A percentile compares a stretch with the other conserved stretches of the same genome.
phyloP scores from a whole-genome alignment of 2,113 vertebrate species.

The Dromas ardeola region DNA sequence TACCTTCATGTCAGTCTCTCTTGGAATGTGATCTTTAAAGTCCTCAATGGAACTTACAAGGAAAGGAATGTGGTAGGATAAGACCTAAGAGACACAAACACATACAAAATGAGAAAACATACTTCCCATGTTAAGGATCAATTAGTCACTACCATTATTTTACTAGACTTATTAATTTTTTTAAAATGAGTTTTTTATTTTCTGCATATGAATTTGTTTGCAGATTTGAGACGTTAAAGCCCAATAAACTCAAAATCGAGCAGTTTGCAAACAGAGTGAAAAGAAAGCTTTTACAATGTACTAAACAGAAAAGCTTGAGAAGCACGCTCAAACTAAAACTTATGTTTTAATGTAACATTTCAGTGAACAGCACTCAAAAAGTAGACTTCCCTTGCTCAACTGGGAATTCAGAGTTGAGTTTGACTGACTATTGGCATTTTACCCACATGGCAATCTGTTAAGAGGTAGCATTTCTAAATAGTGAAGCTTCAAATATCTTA shows the following conservation, averaged over 20 bases:
- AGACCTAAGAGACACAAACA: conserved; percentile 80
- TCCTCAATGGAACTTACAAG: conserved; percentile 98
- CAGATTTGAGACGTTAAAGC: neutral
- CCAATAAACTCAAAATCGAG: neutral
- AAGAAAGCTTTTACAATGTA: neutral
- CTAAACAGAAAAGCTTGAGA: neutral
- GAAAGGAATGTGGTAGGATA: conserved; percentile 98
- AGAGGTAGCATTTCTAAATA: neutral
- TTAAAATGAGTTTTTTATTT: neutral
- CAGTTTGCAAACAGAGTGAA: neutral
- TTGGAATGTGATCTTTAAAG: conserved; percentile 99
- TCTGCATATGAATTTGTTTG: neutral
- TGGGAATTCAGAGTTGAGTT: neutral
- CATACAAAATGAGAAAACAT: neutral
- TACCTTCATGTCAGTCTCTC: conserved; percentile 99
- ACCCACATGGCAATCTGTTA: neutral
- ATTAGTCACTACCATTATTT: neutral
- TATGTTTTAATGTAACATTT: neutral
- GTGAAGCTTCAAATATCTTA: neutral
- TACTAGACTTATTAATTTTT: neutral
- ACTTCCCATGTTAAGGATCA: neutral
- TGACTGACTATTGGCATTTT: neutral
- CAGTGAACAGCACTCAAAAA: neutral
- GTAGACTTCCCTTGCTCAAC: neutral
- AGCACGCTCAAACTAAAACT: neutral